Evolutionary conservation across 2,888 invertebrate genomes (phyloP).

Genomic region (Branchipolynoe longqiensis): DNA sequence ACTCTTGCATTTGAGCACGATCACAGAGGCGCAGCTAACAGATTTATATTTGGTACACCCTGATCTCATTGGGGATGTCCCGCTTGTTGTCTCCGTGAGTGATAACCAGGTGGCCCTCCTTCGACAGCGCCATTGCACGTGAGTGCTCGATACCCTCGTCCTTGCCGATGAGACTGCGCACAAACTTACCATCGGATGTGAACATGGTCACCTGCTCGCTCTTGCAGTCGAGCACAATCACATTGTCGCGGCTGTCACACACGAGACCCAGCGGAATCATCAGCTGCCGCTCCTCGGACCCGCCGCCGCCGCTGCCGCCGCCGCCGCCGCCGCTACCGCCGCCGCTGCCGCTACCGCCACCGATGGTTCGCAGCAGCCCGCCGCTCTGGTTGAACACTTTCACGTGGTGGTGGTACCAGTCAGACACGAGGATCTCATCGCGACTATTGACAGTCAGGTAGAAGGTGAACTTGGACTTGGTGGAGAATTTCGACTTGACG

Average conservation of each 20-base stretch:
- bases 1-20: slow-evolving; percentile 61
- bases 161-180: slow-evolving; percentile 36
- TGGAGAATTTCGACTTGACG: slow-evolving; percentile 39
- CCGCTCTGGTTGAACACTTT: slow-evolving; percentile 55
- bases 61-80: slow-evolving; percentile 60
- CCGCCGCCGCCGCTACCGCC: too few species aligned
- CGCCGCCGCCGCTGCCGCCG: too few species aligned
- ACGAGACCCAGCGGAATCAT: slow-evolving; percentile 61
- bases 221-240: slow-evolving; percentile 61
- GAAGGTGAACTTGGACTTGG: slow-evolving; percentile 61
- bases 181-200: slow-evolving; percentile 45
- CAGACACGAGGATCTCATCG: slow-evolving; percentile 61
- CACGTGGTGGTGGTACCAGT: slow-evolving; percentile 63
- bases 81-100: slow-evolving; percentile 60
- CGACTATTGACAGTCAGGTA: slow-evolving; percentile 57
- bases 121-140: slow-evolving; percentile 60
- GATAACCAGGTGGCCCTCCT: slow-evolving; percentile 44
- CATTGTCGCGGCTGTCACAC: slow-evolving; percentile 34
- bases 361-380: slow-evolving; percentile 54
- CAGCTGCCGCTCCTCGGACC: slow-evolving; percentile 55
- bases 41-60: slow-evolving; percentile 56
- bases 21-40: too few species aligned
- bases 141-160: slow-evolving; percentile 58
- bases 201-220: slow-evolving; percentile 58
- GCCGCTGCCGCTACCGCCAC: too few species aligned